Evolutionary conservation across 1,140 invertebrate species (phyloP).

Genomic region (Psilanteris sp.): DNA sequence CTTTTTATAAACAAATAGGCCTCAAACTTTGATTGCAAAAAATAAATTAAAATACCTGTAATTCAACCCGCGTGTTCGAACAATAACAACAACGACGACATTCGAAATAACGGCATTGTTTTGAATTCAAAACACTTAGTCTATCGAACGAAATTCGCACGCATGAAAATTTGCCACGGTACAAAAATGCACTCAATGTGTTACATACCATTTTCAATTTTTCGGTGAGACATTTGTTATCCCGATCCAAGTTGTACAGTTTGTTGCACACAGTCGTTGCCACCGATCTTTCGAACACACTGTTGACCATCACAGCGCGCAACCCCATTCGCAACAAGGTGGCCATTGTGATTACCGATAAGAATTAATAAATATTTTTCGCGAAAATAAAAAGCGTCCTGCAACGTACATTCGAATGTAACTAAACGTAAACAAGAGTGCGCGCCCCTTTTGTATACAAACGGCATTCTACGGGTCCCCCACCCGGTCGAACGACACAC

Average conservation of each 20-base stretch:
- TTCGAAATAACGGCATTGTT: no score
- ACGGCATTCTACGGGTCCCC: conserved; percentile 7
- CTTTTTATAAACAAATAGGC: no score
- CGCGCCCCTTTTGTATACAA: conserved; percentile 33
- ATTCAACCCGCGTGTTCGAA: no score
- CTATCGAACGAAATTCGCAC: no score
- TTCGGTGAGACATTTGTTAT: not conserved
- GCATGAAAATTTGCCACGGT: no score
- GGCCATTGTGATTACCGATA: conserved; percentile 23
- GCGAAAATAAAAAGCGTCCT: not conserved
- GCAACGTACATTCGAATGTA: conserved; percentile 2
- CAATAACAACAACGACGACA: no score
- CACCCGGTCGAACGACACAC: not conserved
- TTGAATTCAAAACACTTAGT: no score
- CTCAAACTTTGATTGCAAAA: no score
- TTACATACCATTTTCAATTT: conserved; percentile 10
- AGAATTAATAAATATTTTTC: not conserved
- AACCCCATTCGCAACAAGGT: conserved; percentile 13
- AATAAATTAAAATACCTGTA: no score
- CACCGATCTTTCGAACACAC: conserved; percentile 16
- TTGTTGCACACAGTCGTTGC: conserved; percentile 10
- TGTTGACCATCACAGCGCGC: conserved; percentile 20
- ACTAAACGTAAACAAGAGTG: conserved; percentile 27
- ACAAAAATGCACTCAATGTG: no score
- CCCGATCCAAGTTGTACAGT: no score